Conservation (phyloP, 2,888 invertebrate genomes). For the Agonum fuliginosum region DNA sequence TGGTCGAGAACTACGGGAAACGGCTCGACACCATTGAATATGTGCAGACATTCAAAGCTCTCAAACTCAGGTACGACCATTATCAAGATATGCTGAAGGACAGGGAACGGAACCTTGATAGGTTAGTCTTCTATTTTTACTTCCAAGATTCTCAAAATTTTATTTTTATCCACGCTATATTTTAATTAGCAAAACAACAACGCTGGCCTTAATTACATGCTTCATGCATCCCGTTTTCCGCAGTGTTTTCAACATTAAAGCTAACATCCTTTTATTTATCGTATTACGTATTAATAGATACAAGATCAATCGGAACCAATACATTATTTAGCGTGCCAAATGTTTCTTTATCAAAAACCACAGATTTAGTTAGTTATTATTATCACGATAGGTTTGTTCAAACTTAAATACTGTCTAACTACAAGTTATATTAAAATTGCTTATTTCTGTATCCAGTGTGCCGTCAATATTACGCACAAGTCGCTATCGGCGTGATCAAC, state of each 20-base stretch:
- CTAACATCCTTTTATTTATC: conserved; percentile 4
- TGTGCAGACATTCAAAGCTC: conserved; percentile 97
- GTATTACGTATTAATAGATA: neutral
- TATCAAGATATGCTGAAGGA: conserved; percentile 94
- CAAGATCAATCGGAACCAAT: no score
- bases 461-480: conserved; percentile 87
- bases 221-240: conserved; percentile 23
- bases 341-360: no score
- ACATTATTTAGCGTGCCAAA: no score
- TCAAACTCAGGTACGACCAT: conserved; percentile 92
- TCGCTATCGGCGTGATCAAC: conserved; percentile 92
- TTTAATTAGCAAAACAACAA: conserved; percentile 31
- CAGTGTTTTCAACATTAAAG: conserved; percentile 10
- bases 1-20: conserved; percentile 97
- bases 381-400: no score
- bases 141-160: conserved; percentile 30
- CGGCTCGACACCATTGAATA: conserved; percentile 96
- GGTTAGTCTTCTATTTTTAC: conserved; percentile 72
- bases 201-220: conserved; percentile 5
- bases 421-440: no score
- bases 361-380: no score
- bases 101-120: conserved; percentile 85
- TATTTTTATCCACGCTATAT: conserved; percentile 25
- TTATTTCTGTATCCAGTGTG: conserved; percentile 75
- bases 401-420: no score